phyloP scores from a whole-genome alignment of 2,797 vertebrate species.

The Enteromius anoplus region DNA sequence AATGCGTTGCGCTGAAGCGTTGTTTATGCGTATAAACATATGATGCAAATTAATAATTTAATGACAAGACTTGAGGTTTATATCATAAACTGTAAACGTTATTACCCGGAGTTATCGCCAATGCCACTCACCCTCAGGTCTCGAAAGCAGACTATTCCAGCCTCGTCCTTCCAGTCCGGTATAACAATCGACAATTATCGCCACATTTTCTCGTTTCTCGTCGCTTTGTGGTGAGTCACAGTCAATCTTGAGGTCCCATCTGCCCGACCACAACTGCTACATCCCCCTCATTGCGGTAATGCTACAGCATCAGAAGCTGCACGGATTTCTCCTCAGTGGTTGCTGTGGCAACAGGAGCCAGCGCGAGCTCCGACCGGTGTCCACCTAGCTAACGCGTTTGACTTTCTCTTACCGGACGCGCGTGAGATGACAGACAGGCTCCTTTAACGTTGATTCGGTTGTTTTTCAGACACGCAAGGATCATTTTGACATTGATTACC shows the following conservation, averaged over 20 bases:
- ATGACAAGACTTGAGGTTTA: background rate
- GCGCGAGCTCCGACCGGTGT: slow-evolving; percentile 55
- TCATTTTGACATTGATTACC: background rate
- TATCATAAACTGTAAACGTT: slow-evolving; percentile 3
- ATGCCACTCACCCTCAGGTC: slow-evolving; percentile 60
- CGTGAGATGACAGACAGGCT: background rate
- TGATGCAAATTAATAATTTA: background rate
- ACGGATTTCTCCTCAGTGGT: slow-evolving; percentile 62
- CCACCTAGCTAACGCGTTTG: slow-evolving; percentile 13
- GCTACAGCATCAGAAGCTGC: slow-evolving; percentile 61
- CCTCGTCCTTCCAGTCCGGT: slow-evolving; percentile 40
- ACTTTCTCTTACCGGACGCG: slow-evolving; percentile 28
- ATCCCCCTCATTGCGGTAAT: slow-evolving; percentile 68
- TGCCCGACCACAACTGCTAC: slow-evolving; percentile 57
- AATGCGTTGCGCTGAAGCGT: background rate
- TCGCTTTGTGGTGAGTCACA: slow-evolving; percentile 63
- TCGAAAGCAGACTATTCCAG: slow-evolving; percentile 1
- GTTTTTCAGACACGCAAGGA: background rate
- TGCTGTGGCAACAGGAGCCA: slow-evolving; percentile 68
- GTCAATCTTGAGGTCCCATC: slow-evolving; percentile 63
- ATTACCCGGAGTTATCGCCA: slow-evolving; percentile 49
- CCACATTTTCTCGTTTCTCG: slow-evolving; percentile 37
- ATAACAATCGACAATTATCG: slow-evolving; percentile 29
- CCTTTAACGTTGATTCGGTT: background rate
- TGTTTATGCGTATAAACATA: background rate